These are phyloP conservation scores for Apogon talboti DNA, from an alignment of 2,797 vertebrate species.

Conservation along the genomic window DNA sequence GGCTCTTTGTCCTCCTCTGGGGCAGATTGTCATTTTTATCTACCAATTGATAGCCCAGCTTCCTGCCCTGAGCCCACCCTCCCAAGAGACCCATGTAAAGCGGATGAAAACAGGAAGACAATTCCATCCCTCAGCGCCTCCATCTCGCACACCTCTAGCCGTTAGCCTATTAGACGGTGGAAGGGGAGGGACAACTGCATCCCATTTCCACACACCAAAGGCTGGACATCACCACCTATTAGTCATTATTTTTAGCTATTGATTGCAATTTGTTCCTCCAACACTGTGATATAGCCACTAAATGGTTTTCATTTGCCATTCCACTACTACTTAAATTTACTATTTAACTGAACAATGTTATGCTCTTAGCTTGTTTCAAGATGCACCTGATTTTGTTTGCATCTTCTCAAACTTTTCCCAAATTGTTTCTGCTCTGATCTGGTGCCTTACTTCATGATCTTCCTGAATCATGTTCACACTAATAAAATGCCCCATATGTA, in stretches of 20 bases:
- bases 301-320: not conserved
- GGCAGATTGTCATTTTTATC: constrained; percentile 83
- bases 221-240: constrained; percentile 35
- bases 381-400: not conserved
- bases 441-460: not conserved
- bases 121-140: constrained; percentile 79
- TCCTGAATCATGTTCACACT: not conserved
- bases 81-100: constrained; percentile 79
- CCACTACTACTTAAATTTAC: not conserved
- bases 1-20: constrained; percentile 79
- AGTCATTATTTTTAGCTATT: constrained; percentile 34
- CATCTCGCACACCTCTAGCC: constrained; percentile 63
- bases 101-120: constrained; percentile 80
- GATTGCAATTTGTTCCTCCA: constrained; percentile 34
- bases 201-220: constrained; percentile 48
- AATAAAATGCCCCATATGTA: not conserved
- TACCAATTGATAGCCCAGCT: constrained; percentile 81
- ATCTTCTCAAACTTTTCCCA: not conserved
- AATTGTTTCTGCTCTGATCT: not conserved
- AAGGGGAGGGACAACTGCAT: constrained; percentile 31
- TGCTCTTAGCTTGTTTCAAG: constrained; percentile 6
- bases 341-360: not conserved
- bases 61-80: constrained; percentile 76
- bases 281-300: constrained; percentile 3
- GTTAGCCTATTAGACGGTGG: constrained; percentile 48